Conservation (phyloP, 2,113 vertebrate genomes). For the Pogonocichla stellata region DNA sequence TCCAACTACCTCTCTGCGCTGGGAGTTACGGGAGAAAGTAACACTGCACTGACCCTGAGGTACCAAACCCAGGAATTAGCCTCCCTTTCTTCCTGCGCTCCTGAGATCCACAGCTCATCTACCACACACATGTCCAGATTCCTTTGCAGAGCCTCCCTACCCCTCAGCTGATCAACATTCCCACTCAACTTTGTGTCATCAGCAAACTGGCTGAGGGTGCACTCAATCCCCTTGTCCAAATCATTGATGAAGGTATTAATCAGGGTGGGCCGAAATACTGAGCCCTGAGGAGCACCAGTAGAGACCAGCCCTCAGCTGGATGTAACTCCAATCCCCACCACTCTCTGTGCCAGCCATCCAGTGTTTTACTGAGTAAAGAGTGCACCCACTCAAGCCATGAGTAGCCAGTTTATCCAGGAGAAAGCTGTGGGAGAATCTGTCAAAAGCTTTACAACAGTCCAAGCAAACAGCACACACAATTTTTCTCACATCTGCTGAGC, state of each 20-base stretch:
- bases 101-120: not conserved
- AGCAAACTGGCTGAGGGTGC: not conserved
- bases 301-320: not conserved
- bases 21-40: not conserved
- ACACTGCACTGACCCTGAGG: not conserved
- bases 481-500: not conserved
- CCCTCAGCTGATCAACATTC: not conserved
- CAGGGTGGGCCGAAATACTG: not conserved
- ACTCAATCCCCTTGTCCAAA: not conserved
- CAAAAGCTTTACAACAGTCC: not conserved
- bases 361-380: not conserved
- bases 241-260: not conserved
- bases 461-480: not conserved
- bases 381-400: not conserved
- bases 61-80: not conserved
- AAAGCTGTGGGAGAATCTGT: rapidly evolving
- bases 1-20: not conserved
- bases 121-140: not conserved
- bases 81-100: not conserved
- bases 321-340: not conserved
- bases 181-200: rapidly evolving
- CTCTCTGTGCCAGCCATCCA: not conserved
- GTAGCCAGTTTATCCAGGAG: not conserved
- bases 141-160: not conserved
- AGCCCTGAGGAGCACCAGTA: not conserved